Conservation (phyloP, 2,888 invertebrate genomes). For the Nemurella pictetii region DNA sequence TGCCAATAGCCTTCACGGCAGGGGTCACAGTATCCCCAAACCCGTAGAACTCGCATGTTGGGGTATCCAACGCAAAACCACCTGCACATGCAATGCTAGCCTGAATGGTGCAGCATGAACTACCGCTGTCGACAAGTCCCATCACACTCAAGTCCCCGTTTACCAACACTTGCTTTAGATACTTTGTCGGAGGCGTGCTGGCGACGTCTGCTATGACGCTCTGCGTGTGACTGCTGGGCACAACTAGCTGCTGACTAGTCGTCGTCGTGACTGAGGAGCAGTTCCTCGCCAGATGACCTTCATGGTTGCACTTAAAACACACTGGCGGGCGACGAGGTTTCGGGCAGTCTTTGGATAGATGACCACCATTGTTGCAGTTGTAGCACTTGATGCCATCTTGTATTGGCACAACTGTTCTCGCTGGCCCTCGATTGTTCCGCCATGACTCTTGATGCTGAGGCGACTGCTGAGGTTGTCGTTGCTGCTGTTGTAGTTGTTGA, state of each 20-base stretch:
- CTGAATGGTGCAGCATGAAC: conserved; percentile 15
- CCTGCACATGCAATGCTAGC: too few relatives aligned
- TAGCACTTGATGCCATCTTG: neutral
- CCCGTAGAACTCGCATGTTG: neutral
- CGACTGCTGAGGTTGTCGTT: neutral
- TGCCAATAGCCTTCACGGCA: neutral
- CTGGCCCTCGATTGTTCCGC: neutral
- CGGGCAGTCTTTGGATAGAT: neutral
- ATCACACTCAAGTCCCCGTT: neutral
- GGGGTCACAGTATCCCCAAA: conserved; percentile 2
- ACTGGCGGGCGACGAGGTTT: neutral
- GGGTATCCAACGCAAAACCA: neutral
- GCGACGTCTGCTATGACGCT: neutral
- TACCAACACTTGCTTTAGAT: neutral
- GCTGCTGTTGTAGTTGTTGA: neutral
- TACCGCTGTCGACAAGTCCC: neutral
- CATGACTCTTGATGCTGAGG: neutral
- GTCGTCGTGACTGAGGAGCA: neutral
- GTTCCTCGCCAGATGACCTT: neutral
- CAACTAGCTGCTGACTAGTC: neutral
- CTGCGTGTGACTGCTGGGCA: neutral
- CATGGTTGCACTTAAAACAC: conserved; percentile 6
- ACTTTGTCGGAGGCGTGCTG: neutral
- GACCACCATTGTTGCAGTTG: neutral
- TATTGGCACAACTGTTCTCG: neutral